A percentile compares a stretch with the other conserved stretches of the same genome.
phyloP scores from a whole-genome alignment of 2,113 vertebrate species.

The Tragulus kanchil region DNA sequence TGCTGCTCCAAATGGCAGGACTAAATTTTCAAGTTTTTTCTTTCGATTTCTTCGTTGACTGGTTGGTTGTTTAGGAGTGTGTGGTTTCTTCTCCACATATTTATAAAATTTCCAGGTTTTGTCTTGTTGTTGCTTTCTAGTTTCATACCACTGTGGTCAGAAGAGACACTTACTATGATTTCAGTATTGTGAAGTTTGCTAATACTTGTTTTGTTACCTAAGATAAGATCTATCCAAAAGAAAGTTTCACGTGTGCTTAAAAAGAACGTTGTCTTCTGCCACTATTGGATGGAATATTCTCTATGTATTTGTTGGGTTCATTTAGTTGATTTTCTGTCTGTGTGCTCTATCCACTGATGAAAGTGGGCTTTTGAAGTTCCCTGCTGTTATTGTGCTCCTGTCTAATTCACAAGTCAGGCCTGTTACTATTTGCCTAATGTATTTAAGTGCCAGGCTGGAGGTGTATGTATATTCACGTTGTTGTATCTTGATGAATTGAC shows the following conservation, averaged over 20 bases:
- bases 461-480: neutral
- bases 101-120: neutral
- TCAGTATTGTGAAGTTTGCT: neutral
- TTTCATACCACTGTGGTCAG: neutral
- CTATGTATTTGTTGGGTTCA: neutral
- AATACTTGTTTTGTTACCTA: neutral
- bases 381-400: neutral
- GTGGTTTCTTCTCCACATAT: neutral
- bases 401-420: neutral
- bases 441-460: neutral
- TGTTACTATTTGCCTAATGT: neutral
- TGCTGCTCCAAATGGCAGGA: neutral
- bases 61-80: neutral
- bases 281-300: neutral
- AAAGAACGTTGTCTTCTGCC: neutral
- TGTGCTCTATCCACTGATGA: neutral
- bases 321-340: neutral
- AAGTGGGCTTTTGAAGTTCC: neutral
- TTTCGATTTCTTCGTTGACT: neutral
- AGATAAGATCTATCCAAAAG: neutral
- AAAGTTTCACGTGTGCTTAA: neutral
- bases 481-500: neutral
- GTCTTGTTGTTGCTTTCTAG: neutral
- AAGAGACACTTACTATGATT: neutral
- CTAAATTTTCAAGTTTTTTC: neutral